Conservation (phyloP, 2,113 vertebrate genomes). For the Hylia prasina region DNA sequence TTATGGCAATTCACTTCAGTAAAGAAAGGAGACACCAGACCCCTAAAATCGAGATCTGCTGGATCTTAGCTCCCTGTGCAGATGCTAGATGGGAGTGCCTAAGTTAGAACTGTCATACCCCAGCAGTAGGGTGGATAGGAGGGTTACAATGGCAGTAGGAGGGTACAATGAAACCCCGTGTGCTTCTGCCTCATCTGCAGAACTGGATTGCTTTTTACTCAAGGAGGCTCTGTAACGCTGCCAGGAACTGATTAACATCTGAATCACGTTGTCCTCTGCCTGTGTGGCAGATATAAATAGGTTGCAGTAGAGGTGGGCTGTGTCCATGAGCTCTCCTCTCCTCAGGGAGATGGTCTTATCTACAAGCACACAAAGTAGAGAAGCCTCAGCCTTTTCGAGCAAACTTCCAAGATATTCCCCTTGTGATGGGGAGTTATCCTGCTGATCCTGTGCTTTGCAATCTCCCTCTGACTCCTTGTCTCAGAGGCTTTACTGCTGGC, state of each 20-base stretch:
- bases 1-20: not conserved
- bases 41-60: not conserved
- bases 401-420: not conserved
- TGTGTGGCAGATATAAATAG: slow-evolving; percentile 1
- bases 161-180: not conserved
- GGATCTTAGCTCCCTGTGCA: not conserved
- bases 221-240: not conserved
- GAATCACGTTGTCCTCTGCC: not conserved
- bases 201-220: not conserved
- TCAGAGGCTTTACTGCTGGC: not conserved
- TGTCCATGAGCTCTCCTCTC: not conserved
- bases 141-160: not conserved
- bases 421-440: not conserved
- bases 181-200: not conserved
- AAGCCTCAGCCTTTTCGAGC: not conserved
- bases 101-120: too few species aligned
- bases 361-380: not conserved
- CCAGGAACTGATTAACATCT: slow-evolving; percentile 30
- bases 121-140: too few species aligned
- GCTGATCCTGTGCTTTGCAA: not conserved
- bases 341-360: not conserved
- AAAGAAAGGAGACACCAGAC: not conserved
- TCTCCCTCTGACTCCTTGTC: not conserved
- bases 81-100: not conserved
- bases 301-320: not conserved